Evolutionary conservation across 1,140 invertebrate species (phyloP).

Genomic region (Leptinotarsa undecemlineata): DNA sequence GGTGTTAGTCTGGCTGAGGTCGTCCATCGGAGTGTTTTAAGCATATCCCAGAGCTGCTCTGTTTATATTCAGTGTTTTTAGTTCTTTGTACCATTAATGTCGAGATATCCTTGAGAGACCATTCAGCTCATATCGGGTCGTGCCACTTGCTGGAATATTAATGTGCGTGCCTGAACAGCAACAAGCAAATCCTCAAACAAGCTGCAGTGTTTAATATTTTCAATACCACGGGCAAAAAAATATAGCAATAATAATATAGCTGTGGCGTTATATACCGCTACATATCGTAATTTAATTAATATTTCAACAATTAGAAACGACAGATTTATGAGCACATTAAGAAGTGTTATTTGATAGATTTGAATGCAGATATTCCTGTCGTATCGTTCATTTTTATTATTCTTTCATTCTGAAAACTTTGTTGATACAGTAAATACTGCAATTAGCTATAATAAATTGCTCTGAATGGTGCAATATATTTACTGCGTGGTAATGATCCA

Average conservation of each 20-base stretch:
- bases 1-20: no score
- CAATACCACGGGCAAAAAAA: slow-evolving; percentile 1
- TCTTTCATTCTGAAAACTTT: no score
- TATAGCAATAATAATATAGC: not conserved
- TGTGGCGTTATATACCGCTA: not conserved
- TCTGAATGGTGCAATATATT: no score
- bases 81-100: not conserved
- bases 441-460: no score
- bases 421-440: no score
- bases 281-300: slow-evolving; percentile 3
- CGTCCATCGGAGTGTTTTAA: no score
- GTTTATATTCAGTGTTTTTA: no score
- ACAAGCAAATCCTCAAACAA: not conserved
- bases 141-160: not conserved
- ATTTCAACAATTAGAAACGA: slow-evolving; percentile 1
- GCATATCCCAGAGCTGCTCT: no score
- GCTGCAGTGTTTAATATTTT: not conserved
- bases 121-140: not conserved
- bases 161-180: not conserved
- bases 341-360: not conserved
- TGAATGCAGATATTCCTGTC: not conserved
- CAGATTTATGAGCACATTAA: not conserved
- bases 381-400: not conserved
- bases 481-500: no score
- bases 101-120: not conserved